Percentiles rank a stretch among this genome's conserved stretches.
These are phyloP conservation scores for Thalassarche chlororhynchos DNA, from an alignment of 2,113 vertebrate genomes.

Conservation along the genomic window DNA sequence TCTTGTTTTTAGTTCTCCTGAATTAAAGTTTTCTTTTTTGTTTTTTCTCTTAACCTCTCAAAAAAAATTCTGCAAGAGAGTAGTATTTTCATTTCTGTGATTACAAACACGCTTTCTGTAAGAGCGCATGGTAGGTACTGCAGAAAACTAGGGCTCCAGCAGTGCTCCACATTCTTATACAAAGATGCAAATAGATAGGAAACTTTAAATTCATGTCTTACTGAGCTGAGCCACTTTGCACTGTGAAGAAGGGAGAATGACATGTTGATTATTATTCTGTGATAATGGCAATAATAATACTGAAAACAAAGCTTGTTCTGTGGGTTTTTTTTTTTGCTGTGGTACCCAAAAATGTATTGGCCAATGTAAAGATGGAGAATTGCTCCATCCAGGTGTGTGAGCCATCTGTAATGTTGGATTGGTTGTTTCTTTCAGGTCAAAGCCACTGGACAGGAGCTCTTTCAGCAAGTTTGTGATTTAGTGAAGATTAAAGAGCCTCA, in stretches of 20 bases:
- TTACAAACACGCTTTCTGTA: neutral
- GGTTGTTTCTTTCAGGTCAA: slow-evolving; percentile 77
- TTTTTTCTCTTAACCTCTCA: neutral
- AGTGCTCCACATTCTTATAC: neutral
- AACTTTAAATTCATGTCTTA: neutral
- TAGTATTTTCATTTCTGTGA: neutral
- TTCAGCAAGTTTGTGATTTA: slow-evolving; percentile 79
- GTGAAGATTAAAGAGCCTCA: slow-evolving; percentile 84
- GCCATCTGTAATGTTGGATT: neutral
- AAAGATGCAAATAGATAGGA: neutral
- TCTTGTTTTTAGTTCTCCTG: neutral
- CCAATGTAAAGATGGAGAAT: neutral
- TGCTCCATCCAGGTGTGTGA: neutral
- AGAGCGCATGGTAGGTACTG: neutral
- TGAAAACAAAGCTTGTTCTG: neutral
- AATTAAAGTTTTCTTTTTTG: neutral
- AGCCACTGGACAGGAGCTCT: slow-evolving; percentile 87
- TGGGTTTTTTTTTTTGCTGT: neutral
- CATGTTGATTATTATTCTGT: neutral
- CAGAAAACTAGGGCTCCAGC: neutral
- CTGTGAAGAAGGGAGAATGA: neutral
- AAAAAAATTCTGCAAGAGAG: neutral
- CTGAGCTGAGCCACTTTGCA: neutral
- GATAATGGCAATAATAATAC: neutral
- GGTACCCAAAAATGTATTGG: neutral